Evolutionary conservation across 1,140 invertebrate species (phyloP), one percentile per base, ranked within the genome.

Genomic region (Planococcus citri): DNA sequence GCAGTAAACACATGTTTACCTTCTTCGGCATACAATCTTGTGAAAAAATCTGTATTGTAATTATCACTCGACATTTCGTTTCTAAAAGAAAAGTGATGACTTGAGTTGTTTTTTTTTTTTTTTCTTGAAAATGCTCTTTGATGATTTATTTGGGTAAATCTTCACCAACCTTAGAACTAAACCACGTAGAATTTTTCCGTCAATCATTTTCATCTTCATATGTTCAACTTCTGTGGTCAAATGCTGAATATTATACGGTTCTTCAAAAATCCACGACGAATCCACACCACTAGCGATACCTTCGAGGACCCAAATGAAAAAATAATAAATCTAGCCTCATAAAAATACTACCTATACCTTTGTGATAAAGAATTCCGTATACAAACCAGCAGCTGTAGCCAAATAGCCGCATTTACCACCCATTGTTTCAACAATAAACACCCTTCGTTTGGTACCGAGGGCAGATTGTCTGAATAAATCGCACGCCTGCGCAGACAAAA

Each of bases 391-490:
- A 27, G 68, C 58, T 1, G 70, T 38, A 14, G 41, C 60, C 27
- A 71, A 51, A 27, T 71, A 71, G 8, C 71, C 71, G 24, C 71
- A 71, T 8, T 38, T 29, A 24, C 68, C 68, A 1, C 71, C 71
- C 25, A 69, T 29, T 10, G 69, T 27, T 67, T 71, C 71, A 51
- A 71, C 71, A 1, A 71, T 37, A 29, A 71, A 71, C 0, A 69
- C 68, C 68, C 71, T 68, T 12, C 68, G 68, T 9, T 27, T 64
- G 27, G 68, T 68, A 17, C 71, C 71, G 27, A 69, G 57, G 1
- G 71, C 68, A 6, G 71, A 71, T 25, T 71, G 71, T 33, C 71
- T 71, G 21, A 71, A 69, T 12, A 71, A 51, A 17, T 71, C 71
- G 17, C 68, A 69, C 8, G 69, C 20, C 71, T 71, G 1, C 17